These are phyloP conservation scores for Pangasius macronema DNA, from an alignment of 2,797 vertebrate genomes.

Conservation along the genomic window DNA sequence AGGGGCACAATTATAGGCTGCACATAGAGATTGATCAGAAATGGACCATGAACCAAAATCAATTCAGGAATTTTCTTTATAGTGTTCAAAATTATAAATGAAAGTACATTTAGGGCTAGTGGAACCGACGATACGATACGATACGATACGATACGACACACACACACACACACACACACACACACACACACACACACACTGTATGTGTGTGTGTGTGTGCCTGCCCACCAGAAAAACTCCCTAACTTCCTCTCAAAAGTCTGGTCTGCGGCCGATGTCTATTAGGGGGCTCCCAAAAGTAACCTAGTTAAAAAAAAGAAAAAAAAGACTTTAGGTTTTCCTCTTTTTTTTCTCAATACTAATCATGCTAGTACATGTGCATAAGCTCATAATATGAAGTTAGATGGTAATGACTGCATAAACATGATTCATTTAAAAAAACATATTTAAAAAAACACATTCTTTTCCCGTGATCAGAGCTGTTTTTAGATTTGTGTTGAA, in stretches of 20 bases:
- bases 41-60: neutral
- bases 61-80: neutral
- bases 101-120: neutral
- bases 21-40: neutral
- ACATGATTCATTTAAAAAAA: neutral
- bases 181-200: no score
- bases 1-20: neutral
- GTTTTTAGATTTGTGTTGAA: no score
- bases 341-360: neutral
- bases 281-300: neutral
- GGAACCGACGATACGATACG: no score
- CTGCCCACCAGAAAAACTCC: neutral
- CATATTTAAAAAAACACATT: no score
- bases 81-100: neutral
- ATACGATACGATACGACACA: no score
- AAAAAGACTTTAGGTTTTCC: neutral
- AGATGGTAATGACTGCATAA: neutral
- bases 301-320: neutral
- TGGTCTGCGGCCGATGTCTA: neutral
- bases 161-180: no score
- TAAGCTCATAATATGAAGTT: neutral
- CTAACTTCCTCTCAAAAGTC: neutral
- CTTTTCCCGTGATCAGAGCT: no score
- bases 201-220: neutral
- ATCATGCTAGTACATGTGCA: neutral